Evolutionary conservation across 2,113 vertebrate species (phyloP), one percentile per base, ranked within the genome.

Genomic region (Anseranas semipalmata): DNA sequence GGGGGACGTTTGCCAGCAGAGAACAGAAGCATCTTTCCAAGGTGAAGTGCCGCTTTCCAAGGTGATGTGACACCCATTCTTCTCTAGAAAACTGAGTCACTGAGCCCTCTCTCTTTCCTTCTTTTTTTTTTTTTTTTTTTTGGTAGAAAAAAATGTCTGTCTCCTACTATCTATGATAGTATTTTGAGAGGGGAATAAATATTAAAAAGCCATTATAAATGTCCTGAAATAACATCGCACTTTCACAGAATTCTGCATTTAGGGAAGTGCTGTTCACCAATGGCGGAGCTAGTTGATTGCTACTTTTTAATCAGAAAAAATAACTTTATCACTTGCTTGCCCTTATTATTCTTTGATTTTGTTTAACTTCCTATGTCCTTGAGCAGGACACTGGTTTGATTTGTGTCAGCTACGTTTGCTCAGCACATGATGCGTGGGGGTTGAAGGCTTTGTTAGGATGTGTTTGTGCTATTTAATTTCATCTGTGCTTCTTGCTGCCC

Each of bases 351-450:
- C 80, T 79, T 75, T 32, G 22, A 9, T 89, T 89, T 62, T 78
- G 55, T 71, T 92, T 74, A 3, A 45, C 84, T 79, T 65, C 89
- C 45, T 35, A 19, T 18, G 27, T 37, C 43, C 59, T 82, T 9
- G 25, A 52, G 43, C n/a, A 46, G 70, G 88, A 73, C 58, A 21
- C 65, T 32, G 73, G 50, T 65, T 65, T 59, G 65, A 18, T 60
- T 22, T 76, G 53, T 5, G 30, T 60, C 63, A 28, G 58, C 43
- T 37, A 5, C 2, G 1, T 58, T 37, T 63, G 20, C 50, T 24
- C 56, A 17, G 12, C 48, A 6, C 12, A 3, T 0, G 22, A 9
- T 3, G 48, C 35, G 12, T 45, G 4, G 12, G 37, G 30, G 3
- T 32, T 9, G 32, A 41, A 67, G 88, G 11, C 4, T 16, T 58